These are phyloP conservation scores for Poicephalus meyeri DNA, from an alignment of 2,113 vertebrate species.

Conservation along the genomic window DNA sequence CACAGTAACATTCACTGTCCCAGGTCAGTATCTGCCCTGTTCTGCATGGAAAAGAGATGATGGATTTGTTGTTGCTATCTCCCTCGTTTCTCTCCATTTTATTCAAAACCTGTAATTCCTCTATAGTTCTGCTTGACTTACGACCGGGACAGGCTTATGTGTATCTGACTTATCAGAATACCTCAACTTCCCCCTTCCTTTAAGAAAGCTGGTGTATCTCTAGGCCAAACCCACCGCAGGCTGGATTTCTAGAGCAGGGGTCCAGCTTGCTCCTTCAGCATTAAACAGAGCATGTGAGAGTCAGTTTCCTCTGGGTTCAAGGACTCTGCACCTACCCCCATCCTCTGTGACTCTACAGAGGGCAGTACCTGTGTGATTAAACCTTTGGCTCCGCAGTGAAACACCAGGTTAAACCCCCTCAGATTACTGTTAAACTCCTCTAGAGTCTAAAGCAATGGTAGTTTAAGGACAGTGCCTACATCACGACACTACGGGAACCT, in stretches of 20 bases:
- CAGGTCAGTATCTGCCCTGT: not conserved
- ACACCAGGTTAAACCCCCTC: not conserved
- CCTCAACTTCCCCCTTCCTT: not conserved
- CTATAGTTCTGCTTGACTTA: not conserved
- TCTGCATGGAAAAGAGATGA: not conserved
- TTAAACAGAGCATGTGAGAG: not conserved
- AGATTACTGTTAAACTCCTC: not conserved
- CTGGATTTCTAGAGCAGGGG: not conserved
- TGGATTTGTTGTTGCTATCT: not conserved
- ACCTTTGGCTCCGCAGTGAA: not conserved
- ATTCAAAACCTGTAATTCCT: not conserved
- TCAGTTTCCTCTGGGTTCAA: not conserved
- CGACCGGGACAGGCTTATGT: not conserved
- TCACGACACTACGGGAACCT: not conserved
- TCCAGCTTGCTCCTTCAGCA: not conserved
- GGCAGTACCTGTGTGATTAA: not conserved
- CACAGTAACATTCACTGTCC: not conserved
- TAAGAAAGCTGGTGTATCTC: not conserved
- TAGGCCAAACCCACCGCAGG: not conserved
- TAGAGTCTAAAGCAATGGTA: not conserved
- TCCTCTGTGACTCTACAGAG: not conserved
- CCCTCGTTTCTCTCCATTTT: not conserved
- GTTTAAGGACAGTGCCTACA: not conserved
- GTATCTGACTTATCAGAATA: not conserved
- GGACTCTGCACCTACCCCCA: not conserved